Conservation (phyloP, 2,888 invertebrate species). For the Ischnus inquisitorius region DNA sequence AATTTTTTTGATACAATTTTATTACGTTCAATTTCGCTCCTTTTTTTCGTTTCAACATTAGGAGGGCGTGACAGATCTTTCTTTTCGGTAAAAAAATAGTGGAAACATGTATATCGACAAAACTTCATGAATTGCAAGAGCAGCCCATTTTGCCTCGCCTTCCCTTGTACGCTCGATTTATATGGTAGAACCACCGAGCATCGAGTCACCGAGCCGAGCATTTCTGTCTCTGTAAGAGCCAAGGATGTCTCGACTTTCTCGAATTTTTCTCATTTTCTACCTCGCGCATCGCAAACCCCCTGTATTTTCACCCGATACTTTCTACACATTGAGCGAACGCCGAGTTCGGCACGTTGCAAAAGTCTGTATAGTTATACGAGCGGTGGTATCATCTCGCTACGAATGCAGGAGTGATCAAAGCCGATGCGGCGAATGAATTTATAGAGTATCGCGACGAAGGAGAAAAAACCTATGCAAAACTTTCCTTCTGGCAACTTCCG, state of each 20-base stretch:
- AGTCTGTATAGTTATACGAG: slow-evolving; percentile 1
- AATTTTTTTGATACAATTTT: no score
- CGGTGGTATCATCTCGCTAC: neutral
- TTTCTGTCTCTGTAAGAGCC: slow-evolving; percentile 5
- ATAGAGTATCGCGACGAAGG: neutral
- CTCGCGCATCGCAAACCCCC: slow-evolving; percentile 21
- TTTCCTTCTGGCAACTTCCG: neutral
- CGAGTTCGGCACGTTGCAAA: neutral
- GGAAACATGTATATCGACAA: no score
- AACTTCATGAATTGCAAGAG: no score
- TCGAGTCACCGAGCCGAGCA: neutral
- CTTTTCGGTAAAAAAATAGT: no score
- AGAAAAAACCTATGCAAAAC: neutral
- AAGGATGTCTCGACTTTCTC: slow-evolving; percentile 43
- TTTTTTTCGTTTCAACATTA: no score
- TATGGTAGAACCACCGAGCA: neutral
- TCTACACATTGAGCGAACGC: slow-evolving; percentile 5
- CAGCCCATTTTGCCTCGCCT: no score
- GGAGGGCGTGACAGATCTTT: no score
- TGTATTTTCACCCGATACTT: slow-evolving; percentile 37
- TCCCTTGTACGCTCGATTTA: neutral
- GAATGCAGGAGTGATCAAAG: slow-evolving; percentile 40
- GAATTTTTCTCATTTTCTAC: slow-evolving; percentile 55
- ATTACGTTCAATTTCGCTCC: no score
- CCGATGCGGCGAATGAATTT: slow-evolving; percentile 2